Evolutionary conservation across 2,888 invertebrate species (phyloP).

Genomic region (Cerastis leucographa): DNA sequence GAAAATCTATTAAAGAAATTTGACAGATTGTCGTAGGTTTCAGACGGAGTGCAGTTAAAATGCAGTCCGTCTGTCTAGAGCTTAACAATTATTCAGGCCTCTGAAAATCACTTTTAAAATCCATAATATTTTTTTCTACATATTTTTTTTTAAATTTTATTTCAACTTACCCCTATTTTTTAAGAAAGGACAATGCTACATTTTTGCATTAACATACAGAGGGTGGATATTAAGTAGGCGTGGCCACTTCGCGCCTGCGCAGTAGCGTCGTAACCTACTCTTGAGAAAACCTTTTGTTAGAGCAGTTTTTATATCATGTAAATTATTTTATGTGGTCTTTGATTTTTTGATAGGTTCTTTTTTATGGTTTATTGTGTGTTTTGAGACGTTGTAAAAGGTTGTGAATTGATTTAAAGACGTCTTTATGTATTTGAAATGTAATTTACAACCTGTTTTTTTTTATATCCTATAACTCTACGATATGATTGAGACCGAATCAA

Average conservation of each 20-base stretch:
- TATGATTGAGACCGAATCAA: no score
- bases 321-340: slow-evolving; percentile 15
- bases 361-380: not conserved
- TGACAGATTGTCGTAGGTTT: no score
- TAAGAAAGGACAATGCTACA: slow-evolving; percentile 38
- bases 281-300: not conserved
- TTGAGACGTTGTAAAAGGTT: not conserved
- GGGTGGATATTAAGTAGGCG: slow-evolving; percentile 45
- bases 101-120: no score
- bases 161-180: slow-evolving; percentile 13
- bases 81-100: no score
- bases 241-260: slow-evolving; percentile 47
- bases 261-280: not conserved
- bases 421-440: no score
- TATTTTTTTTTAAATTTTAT: no score
- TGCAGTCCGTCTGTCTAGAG: no score
- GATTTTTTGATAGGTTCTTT: slow-evolving; percentile 1
- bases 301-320: slow-evolving; percentile 30
- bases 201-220: slow-evolving; percentile 22
- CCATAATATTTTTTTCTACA: no score
- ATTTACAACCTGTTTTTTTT: no score
- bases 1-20: no score
- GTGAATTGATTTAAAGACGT: not conserved
- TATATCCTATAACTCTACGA: no score
- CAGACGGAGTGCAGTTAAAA: no score